Evolutionary conservation across 2,113 vertebrate genomes (phyloP), one percentile per base, ranked within the genome.

Genomic region (Ia io): DNA sequence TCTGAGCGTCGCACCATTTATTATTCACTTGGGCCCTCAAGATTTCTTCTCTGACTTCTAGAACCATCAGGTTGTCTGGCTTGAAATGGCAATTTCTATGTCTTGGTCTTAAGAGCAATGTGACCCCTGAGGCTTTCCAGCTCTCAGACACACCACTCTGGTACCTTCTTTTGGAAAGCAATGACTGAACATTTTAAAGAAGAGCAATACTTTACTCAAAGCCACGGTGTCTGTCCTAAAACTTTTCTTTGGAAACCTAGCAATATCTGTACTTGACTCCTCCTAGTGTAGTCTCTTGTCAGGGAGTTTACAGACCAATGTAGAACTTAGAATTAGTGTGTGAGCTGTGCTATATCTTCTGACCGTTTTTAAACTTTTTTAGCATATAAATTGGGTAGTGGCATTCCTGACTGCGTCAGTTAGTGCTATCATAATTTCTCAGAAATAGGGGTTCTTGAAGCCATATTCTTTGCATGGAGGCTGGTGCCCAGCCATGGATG

Each of bases 41-140:
- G 99, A 99, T 99, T 99, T 99, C 99, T 99, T 99, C 99, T 99
- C 99, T 99, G 99, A 99, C 99, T 99, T 99, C 99, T 99, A 99
- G 99, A 99, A 98, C 98, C 99, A 98, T 98, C 98, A 99, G 98
- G 98, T 99, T 99, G 98, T 98, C 98, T 98, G 98, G 98, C 98
- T 98, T 98, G 96, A 98, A 99, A 98, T 98, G 98, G 97, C 98
- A 98, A 97, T 98, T 98, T 97, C 96, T 97, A 91, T 98, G 96
- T 98, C 97, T 97, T 98, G 98, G 97, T 98, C 97, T 97, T 97
- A 98, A 98, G 97, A 98, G 97, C 95, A 98, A 96, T 94, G 82
- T 98, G 98, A 97, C 97, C 97, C 85, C 96, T 96, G 97, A 98
- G 97, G 98, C 97, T 98, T 98, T 97, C 97, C 97, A 97, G 97